Base-by-base conservation (phyloP, 2,797 vertebrate genomes). In the Sphenodon punctatus region DNA sequence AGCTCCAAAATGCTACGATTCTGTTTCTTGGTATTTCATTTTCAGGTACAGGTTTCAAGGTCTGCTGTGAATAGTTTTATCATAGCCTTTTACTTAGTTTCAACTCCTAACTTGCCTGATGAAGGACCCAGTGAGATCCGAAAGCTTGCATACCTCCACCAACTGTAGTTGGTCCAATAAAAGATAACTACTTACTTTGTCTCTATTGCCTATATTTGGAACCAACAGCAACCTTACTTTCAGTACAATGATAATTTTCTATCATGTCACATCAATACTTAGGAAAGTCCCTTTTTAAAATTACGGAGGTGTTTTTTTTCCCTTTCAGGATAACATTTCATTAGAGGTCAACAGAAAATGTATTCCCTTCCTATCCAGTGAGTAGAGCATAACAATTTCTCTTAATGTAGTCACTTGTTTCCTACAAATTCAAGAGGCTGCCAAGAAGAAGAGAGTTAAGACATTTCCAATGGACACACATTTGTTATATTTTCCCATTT, bases 261-360 rank as follows among this genome's bases (percentile, higher is more conserved):
- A 41, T 15, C 25, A 3, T 0, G 65, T 22, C 16, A 58, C n/a
- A 67, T 36, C 79, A 88, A 60, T 80, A 43, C 60, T 2, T 79
- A 67, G 87, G 63, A 93, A 89, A 63, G 75, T 78, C 87, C 73
- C 20, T 38, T 41, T 38, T 71, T 73, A n/a, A n/a, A 75, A 51
- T 42, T 32, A 8, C 16, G 14, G n/a, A 60, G 60, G 19, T 59
- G 49, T 6, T 10, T 73, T 85, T 5, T 9, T 75, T 80, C n/a
- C 70, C 48, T 74, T 82, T 69, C 63, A 69, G 78, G 73, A 68
- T 80, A 80, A 74, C 27, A 78, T 30, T 58, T 58, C 78, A 77
- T 15, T 78, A 80, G 73, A 9, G 58, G 39, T 36, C 55, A 27
- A n/a, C 61, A 60, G 49, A 65, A 39, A 75, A 81, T 22, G 27